Conservation (phyloP, 2,888 invertebrate species). For the Oligia strigilis region DNA sequence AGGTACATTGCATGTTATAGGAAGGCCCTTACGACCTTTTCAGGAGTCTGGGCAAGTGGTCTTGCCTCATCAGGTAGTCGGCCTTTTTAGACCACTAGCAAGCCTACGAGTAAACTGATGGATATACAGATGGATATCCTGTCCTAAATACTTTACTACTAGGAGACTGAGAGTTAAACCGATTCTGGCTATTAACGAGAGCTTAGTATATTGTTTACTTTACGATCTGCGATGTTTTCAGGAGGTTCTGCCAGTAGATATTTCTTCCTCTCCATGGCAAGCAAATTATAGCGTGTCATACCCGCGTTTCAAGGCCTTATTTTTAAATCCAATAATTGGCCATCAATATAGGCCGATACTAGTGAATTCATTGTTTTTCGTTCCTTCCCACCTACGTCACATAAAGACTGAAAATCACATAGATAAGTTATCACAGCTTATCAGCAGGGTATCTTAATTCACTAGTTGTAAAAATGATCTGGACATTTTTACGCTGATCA, state of each 20-base stretch:
- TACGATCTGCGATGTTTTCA: not conserved
- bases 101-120: not conserved
- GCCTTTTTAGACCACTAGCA: not conserved
- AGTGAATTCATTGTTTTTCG: too few species aligned
- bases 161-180: not conserved
- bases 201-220: not conserved
- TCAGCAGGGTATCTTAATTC: conserved; percentile 21
- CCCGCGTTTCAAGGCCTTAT: not conserved
- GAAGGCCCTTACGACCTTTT: not conserved
- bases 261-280: not conserved
- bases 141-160: too few species aligned
- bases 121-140: not conserved
- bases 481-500: conserved; percentile 4
- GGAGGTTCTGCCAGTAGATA: not conserved
- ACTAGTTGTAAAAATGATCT: conserved; percentile 22
- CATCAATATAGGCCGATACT: too few species aligned
- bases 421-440: conserved; percentile 36
- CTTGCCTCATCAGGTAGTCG: not conserved
- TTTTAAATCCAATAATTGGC: not conserved
- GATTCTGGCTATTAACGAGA: too few species aligned
- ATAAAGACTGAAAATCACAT: not conserved
- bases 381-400: not conserved
- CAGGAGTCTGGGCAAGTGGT: not conserved
- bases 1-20: not conserved
- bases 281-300: not conserved